A percentile compares a stretch with the other conserved stretches of the same genome.
These are phyloP conservation scores for Apogon talboti DNA, from an alignment of 2,797 vertebrate species.

Conservation along the genomic window DNA sequence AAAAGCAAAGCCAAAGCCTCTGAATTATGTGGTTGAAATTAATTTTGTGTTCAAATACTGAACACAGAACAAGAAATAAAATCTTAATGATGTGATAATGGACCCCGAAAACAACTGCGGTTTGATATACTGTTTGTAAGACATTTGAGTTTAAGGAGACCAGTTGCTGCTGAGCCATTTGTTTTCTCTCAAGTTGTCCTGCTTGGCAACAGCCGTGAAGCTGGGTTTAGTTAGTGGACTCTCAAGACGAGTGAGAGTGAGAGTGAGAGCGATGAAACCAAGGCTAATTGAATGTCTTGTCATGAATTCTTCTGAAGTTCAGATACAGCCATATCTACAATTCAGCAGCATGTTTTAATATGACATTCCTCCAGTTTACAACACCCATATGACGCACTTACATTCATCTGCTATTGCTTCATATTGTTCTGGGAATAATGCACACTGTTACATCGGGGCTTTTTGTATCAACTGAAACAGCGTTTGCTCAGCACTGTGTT, in stretches of 20 bases:
- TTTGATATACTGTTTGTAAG: constrained; percentile 45
- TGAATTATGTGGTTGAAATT: constrained; percentile 17
- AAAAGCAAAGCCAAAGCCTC: constrained; percentile 23
- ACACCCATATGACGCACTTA: constrained; percentile 3
- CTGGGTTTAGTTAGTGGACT: constrained; percentile 28
- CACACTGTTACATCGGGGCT: constrained; percentile 1
- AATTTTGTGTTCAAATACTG: constrained; percentile 31
- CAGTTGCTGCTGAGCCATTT: constrained; percentile 23
- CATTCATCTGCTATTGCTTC: constrained; percentile 25
- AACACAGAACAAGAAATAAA: constrained; percentile 31
- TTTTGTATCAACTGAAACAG: constrained; percentile 12
- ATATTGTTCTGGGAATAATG: constrained; percentile 4
- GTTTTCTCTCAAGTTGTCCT: constrained; percentile 33
- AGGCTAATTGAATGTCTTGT: constrained; percentile 31
- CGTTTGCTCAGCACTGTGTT: constrained; percentile 1
- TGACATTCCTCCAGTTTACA: background rate
- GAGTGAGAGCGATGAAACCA: constrained; percentile 11
- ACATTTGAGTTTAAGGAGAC: constrained; percentile 16
- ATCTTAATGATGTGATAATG: constrained; percentile 60
- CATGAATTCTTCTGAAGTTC: constrained; percentile 18
- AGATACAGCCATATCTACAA: constrained; percentile 3
- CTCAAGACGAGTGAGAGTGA: constrained; percentile 27
- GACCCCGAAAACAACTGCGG: constrained; percentile 40
- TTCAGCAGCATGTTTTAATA: background rate
- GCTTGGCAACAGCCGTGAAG: constrained; percentile 21